Evolutionary conservation across 2,888 invertebrate species (phyloP), one percentile per base, ranked within the genome.

Genomic region (Allygus modestus): DNA sequence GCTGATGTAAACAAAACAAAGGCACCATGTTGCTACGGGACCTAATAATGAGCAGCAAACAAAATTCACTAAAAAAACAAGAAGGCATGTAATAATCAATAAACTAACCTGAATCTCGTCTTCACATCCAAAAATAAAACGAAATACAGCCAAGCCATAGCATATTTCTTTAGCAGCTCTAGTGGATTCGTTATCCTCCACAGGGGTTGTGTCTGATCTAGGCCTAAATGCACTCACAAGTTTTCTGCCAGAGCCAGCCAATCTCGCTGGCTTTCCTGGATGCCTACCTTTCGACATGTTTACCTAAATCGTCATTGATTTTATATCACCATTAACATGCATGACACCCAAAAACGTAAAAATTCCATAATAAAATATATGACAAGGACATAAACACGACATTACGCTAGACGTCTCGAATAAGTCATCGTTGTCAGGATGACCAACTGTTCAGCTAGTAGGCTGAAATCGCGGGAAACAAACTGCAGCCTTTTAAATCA

Each of bases 181-280:
- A 89, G 90, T 90, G 89, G 91, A 90, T 89, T 92, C 92, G 89
- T 90, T 91, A 89, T 91, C 91, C 86, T 89, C 88, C 9, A 71
- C 37, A 28, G 71, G 37, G 41, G 41, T 41, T 1, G 71, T 41
- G 86, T 89, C 88, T 88, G 92, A 92, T 90, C 93, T 91, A 89
- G 92, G 92, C 89, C 94, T 94, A 91, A 96, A 92, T 90, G 96
- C 95, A 92, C 95, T 96, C 90, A 96, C 94, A 91, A 96, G 94
- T 91, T 95, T 96, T 92, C 95, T 94, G 92, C 95, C 95, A 91
- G 95, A 77, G 28, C 75, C 75, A 46, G 75, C 95, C 92, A 95
- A 95, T 93, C 96, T 96, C 89, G 95, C 94, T 91, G 96, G 96
- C 93, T 96, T 96, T 90, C 96, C 96, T 90, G 96, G 96, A 94